Conservation (phyloP, 2,888 invertebrate species). For the Tortricodes alternella region DNA sequence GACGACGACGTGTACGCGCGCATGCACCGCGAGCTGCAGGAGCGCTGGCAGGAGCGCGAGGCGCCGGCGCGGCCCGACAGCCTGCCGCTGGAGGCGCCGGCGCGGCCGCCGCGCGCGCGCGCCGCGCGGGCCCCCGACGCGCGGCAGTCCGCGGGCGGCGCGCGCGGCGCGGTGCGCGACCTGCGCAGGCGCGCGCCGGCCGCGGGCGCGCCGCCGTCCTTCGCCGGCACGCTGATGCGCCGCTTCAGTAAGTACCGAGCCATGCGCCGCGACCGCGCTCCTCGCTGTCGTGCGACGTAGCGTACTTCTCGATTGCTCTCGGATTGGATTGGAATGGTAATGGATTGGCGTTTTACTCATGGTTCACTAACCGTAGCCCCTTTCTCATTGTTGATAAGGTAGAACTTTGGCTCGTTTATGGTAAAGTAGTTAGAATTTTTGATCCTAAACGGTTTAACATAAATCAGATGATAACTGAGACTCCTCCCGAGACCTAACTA, state of each 20-base stretch:
- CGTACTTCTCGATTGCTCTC: slow-evolving; percentile 57
- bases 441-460: slow-evolving; percentile 39
- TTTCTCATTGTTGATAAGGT: slow-evolving; percentile 44
- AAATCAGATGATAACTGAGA: slow-evolving; percentile 37
- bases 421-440: slow-evolving; percentile 70
- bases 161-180: slow-evolving; percentile 82
- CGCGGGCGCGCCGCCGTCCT: slow-evolving; percentile 75
- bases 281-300: slow-evolving; percentile 53
- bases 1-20: slow-evolving; percentile 63
- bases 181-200: slow-evolving; percentile 79
- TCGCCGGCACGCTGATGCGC: slow-evolving; percentile 90
- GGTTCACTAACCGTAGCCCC: slow-evolving; percentile 60
- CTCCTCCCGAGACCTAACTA: slow-evolving; percentile 18
- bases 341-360: slow-evolving; percentile 62
- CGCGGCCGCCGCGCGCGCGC: slow-evolving; percentile 78
- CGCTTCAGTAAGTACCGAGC: slow-evolving; percentile 92
- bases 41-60: slow-evolving; percentile 67
- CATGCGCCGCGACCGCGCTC: slow-evolving; percentile 35
- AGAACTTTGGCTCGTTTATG: slow-evolving; percentile 62
- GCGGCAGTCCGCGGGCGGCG: slow-evolving; percentile 69
- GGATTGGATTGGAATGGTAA: slow-evolving; percentile 70
- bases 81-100: slow-evolving; percentile 76
- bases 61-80: slow-evolving; percentile 82
- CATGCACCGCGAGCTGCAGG: slow-evolving; percentile 56
- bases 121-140: slow-evolving; percentile 53